These are phyloP conservation scores for Calephelis nemesis DNA, from an alignment of 1,140 invertebrate species.

Conservation along the genomic window DNA sequence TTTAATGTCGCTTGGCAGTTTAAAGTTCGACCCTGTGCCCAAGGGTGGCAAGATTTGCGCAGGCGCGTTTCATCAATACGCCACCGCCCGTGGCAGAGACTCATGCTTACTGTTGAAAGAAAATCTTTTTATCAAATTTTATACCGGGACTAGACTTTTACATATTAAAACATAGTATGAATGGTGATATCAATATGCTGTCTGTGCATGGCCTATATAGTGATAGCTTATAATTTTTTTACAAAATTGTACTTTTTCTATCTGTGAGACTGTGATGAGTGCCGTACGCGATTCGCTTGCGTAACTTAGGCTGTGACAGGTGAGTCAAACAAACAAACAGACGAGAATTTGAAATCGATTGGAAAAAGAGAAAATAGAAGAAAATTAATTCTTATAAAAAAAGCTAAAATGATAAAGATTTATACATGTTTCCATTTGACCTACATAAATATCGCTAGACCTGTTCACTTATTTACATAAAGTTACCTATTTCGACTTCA, in stretches of 20 bases:
- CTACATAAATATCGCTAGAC: no score
- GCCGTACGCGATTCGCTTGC: constrained; percentile 22
- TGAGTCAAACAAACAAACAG: constrained; percentile 22
- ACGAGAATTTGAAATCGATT: not conserved
- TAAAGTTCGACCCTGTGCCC: constrained; percentile 7
- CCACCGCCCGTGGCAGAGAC: constrained; percentile 21
- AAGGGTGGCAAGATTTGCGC: constrained; percentile 17
- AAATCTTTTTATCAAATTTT: constrained; percentile 24
- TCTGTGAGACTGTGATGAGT: constrained; percentile 17
- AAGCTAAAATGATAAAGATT: no score
- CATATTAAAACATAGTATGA: constrained; percentile 10
- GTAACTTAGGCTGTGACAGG: constrained; percentile 26
- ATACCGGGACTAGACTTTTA: constrained; percentile 2
- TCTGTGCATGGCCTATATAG: constrained; percentile 20
- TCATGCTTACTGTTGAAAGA: constrained; percentile 25
- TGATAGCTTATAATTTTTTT: constrained; percentile 12
- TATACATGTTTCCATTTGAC: no score
- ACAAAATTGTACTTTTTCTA: constrained; percentile 8
- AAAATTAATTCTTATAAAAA: no score
- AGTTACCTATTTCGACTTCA: no score
- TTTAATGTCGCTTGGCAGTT: not conserved
- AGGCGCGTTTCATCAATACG: constrained; percentile 23
- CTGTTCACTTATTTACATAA: no score
- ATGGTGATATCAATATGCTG: constrained; percentile 10
- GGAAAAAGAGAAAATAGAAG: no score